Conservation (phyloP, 2,797 vertebrate species). For the Uromys caudimaculatus region DNA sequence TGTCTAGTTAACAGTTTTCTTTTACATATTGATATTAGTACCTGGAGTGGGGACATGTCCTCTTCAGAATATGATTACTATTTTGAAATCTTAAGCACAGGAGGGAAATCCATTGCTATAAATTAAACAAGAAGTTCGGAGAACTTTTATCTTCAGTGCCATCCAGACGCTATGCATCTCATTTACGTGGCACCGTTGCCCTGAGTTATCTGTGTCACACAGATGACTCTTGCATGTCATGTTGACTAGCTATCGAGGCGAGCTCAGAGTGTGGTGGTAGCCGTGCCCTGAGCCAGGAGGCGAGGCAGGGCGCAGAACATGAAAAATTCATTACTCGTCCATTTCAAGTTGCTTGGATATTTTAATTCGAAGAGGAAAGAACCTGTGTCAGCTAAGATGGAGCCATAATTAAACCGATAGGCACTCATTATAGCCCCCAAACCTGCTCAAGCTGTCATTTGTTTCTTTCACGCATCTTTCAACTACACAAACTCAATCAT, state of each 20-base stretch:
- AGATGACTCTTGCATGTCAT: constrained; percentile 90
- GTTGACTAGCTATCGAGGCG: constrained; percentile 91
- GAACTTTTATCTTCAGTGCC: constrained; percentile 96
- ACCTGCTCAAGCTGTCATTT: constrained; percentile 88
- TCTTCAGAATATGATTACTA: constrained; percentile 88
- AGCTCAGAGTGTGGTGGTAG: constrained; percentile 89
- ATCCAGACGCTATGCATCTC: constrained; percentile 95
- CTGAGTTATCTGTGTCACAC: constrained; percentile 95
- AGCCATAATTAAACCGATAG: constrained; percentile 93
- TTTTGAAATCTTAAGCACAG: constrained; percentile 91
- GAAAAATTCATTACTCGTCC: constrained; percentile 92
- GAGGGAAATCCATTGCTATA: constrained; percentile 88
- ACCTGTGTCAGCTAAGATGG: constrained; percentile 89
- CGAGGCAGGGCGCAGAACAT: constrained; percentile 86
- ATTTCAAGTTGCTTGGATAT: constrained; percentile 89
- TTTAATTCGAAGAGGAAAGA: constrained; percentile 91
- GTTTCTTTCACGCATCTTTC: constrained; percentile 91
- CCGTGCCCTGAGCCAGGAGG: constrained; percentile 88
- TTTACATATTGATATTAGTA: constrained; percentile 89
- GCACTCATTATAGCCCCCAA: constrained; percentile 86
- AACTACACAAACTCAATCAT: constrained; percentile 98
- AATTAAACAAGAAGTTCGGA: constrained; percentile 95
- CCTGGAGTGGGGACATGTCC: constrained; percentile 88
- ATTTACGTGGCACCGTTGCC: constrained; percentile 92
- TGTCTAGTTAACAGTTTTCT: constrained; percentile 87